Conservation (phyloP, 2,113 vertebrate genomes). For the Trachemys scripta region DNA sequence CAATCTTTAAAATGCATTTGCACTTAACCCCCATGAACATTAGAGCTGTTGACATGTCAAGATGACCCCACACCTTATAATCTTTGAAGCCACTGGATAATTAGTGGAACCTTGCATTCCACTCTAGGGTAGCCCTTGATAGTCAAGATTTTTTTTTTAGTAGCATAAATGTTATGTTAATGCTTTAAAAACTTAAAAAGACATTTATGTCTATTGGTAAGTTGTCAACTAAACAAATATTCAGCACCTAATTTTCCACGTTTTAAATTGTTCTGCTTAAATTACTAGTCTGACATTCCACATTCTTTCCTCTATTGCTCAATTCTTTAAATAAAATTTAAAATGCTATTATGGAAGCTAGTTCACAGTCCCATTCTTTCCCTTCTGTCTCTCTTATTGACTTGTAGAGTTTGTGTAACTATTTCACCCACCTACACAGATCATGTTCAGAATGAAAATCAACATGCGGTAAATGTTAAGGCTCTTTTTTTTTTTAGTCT, state of each 20-base stretch:
- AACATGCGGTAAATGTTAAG: not conserved
- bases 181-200: not conserved
- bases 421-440: not conserved
- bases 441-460: not conserved
- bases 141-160: not conserved
- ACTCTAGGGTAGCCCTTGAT: not conserved
- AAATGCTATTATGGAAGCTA: not conserved
- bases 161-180: not conserved
- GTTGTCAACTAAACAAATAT: not conserved
- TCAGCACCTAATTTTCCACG: not conserved
- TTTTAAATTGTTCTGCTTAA: not conserved
- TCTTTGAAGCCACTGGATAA: not conserved
- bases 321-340: not conserved
- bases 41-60: not conserved
- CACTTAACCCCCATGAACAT: not conserved
- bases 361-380: not conserved
- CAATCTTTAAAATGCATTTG: not conserved
- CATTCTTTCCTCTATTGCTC: not conserved
- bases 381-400: not conserved
- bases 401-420: not conserved
- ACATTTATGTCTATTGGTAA: not conserved
- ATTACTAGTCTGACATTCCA: not conserved
- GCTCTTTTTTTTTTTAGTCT: not conserved
- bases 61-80: not conserved
- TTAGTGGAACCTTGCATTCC: not conserved